A percentile compares a stretch with the other conserved stretches of the same genome.
phyloP scores from a whole-genome alignment of 2,797 vertebrate genomes.

The Takifugu ocellatus region DNA sequence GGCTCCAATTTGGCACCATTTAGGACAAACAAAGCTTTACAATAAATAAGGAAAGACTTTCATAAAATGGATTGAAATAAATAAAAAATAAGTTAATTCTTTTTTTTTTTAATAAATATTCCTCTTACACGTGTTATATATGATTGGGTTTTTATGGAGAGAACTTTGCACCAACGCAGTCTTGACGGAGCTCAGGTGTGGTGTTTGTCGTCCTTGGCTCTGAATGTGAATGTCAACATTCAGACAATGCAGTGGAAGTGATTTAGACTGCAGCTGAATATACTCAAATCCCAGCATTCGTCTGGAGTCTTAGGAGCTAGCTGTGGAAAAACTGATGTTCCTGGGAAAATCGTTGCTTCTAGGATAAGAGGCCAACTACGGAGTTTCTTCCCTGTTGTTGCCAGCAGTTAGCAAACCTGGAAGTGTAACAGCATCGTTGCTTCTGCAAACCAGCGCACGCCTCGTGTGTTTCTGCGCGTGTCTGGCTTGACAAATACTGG shows the following conservation, averaged over 20 bases:
- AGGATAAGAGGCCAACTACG: slow-evolving; percentile 16
- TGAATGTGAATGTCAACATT: slow-evolving; percentile 73
- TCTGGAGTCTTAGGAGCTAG: slow-evolving; percentile 38
- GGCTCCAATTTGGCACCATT: slow-evolving; percentile 89
- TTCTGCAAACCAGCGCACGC: slow-evolving; percentile 16
- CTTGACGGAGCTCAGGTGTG: slow-evolving; percentile 60
- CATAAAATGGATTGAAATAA: slow-evolving; percentile 92
- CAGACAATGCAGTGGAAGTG: slow-evolving; percentile 48
- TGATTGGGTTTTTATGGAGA: slow-evolving; percentile 81
- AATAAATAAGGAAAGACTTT: slow-evolving; percentile 91
- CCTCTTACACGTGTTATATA: slow-evolving; percentile 75
- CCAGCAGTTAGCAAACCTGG: slow-evolving; percentile 28
- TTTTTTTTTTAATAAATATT: slow-evolving; percentile 94
- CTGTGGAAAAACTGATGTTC: slow-evolving; percentile 47
- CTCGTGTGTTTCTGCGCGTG: slow-evolving; percentile 14
- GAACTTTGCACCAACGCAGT: slow-evolving; percentile 79
- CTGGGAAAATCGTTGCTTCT: slow-evolving; percentile 42
- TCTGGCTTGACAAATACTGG: slow-evolving; percentile 8
- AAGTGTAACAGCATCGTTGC: slow-evolving; percentile 47
- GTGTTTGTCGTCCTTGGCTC: slow-evolving; percentile 55
- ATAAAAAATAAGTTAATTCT: slow-evolving; percentile 99
- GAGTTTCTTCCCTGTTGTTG: slow-evolving; percentile 21
- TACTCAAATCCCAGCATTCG: slow-evolving; percentile 58
- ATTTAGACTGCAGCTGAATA: slow-evolving; percentile 58
- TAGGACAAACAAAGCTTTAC: slow-evolving; percentile 80